Evolutionary conservation across 1,140 invertebrate species (phyloP).

Genomic region (Cyphomyrmex costatus): DNA sequence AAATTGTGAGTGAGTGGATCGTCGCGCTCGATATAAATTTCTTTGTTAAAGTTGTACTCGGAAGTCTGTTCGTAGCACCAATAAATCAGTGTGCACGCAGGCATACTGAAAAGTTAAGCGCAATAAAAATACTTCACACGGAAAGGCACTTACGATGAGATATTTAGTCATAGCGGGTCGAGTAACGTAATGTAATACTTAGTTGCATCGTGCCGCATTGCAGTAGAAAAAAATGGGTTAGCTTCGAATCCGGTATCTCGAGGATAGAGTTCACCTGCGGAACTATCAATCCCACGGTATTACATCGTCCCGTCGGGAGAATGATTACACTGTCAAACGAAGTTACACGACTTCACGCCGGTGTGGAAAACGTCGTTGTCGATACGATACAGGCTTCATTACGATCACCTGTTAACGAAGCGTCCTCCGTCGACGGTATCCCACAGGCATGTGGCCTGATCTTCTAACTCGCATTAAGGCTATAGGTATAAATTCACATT

Average conservation of each 20-base stretch:
- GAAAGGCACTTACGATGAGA: constrained; percentile 64
- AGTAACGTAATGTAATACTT: constrained; percentile 56
- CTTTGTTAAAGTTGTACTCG: constrained; percentile 57
- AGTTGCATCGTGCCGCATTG: constrained; percentile 61
- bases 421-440: constrained; percentile 20
- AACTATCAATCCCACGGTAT: constrained; percentile 37
- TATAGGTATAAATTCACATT: constrained; percentile 6
- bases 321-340: constrained; percentile 47
- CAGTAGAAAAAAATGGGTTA: constrained; percentile 63
- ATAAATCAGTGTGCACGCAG: constrained; percentile 50
- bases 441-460: constrained; percentile 10
- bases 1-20: not conserved
- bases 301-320: constrained; percentile 18
- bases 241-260: not conserved
- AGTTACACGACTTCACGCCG: constrained; percentile 36
- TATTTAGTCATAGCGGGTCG: constrained; percentile 55
- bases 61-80: constrained; percentile 46
- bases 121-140: constrained; percentile 59
- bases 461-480: constrained; percentile 43
- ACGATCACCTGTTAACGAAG: constrained; percentile 63
- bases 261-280: constrained; percentile 8
- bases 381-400: constrained; percentile 48
- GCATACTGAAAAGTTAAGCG: constrained; percentile 57
- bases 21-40: constrained; percentile 47
- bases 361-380: constrained; percentile 31